Base-by-base conservation (phyloP, 2,888 invertebrate species). In the Leucoptera coffeella region DNA sequence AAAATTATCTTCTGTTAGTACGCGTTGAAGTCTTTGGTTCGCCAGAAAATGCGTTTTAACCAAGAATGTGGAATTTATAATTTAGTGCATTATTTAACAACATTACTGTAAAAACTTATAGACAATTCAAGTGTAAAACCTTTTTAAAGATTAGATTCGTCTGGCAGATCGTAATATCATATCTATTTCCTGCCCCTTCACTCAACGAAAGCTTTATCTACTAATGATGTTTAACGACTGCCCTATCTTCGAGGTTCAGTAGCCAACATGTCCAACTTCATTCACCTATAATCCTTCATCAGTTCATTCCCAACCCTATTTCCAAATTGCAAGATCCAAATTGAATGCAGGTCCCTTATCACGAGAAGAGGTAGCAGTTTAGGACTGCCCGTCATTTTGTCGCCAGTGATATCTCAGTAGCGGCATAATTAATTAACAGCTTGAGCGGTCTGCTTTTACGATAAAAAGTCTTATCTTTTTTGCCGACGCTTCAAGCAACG, bases 221-320 rank as follows among this genome's bases (percentile, higher is more conserved):
- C 62, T 65, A 65, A 65, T 62, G 65, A 67, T 65, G 60, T 64
- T 67, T 62, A 61, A 67, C 60, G 61, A 61, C 24, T 22, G 11
- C 14, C 13, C 12, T 27, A 24, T 28, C 28, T 44, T 43, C 56
- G 56, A 56, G 61, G 52, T 52, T 55, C 65, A 42, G 65, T 64
- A 64, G 64, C 64, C 46, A 47, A 42, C 43, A 11, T 15, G 33
- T 29, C 29, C 25, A 14, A 24, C 19, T 22, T 15, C 27, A 15
- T 22, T 25, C 14, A 14, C 12, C 30, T 21, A 6, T 14, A 11
- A n/a, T 23, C n/a, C 23, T 7, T 19, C 10, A 6, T 10, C 20
- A 43, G 43, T 44, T 33, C n/a, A n/a, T n/a, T 37, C 32, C 35
- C 26, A 13, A 11, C n/a, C 40, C 35, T 56, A 50, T 31, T 24